A percentile compares a stretch with the other conserved stretches of the same genome.
Conservation (phyloP, 35 echinoderm and acorn worm species). For the Acanthaster planci region DNA sequence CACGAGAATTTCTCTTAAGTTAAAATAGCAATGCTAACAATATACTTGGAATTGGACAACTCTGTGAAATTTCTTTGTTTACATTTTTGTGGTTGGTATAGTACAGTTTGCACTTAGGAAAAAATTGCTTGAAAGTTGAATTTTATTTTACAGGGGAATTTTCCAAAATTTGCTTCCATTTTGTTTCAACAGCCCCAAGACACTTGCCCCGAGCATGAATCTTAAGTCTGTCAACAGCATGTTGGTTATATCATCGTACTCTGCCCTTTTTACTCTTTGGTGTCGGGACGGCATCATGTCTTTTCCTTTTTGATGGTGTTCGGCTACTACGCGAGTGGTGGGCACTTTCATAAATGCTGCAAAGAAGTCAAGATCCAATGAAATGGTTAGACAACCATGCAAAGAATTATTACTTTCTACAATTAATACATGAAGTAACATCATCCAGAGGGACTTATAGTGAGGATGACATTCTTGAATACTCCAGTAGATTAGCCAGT, state of each 20-base stretch:
- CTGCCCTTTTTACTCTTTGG: constrained; percentile 1
- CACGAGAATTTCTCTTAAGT: too few species aligned
- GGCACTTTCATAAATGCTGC: not conserved
- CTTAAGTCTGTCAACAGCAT: too few species aligned
- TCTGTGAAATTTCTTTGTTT: too few species aligned
- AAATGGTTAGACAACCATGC: not conserved
- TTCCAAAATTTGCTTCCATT: too few species aligned
- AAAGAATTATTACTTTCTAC: not conserved
- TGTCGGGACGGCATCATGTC: not conserved
- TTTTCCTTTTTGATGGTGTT: constrained; percentile 3
- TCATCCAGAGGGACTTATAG: not conserved
- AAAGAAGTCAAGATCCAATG: not conserved
- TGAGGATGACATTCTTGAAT: not conserved
- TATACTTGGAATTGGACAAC: too few species aligned
- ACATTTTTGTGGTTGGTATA: too few species aligned
- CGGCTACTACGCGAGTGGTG: not conserved
- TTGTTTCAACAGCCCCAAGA: too few species aligned
- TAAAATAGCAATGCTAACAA: too few species aligned
- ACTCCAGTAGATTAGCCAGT: not conserved
- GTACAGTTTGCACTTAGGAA: too few species aligned
- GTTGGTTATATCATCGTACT: not conserved
- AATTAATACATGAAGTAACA: not conserved
- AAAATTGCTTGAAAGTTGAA: too few species aligned
- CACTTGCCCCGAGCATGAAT: too few species aligned
- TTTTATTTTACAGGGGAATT: too few species aligned